A percentile compares a stretch with the other conserved stretches of the same genome.
phyloP scores from a whole-genome alignment of 2,888 invertebrate species.

The Drosophila trichaetosa region DNA sequence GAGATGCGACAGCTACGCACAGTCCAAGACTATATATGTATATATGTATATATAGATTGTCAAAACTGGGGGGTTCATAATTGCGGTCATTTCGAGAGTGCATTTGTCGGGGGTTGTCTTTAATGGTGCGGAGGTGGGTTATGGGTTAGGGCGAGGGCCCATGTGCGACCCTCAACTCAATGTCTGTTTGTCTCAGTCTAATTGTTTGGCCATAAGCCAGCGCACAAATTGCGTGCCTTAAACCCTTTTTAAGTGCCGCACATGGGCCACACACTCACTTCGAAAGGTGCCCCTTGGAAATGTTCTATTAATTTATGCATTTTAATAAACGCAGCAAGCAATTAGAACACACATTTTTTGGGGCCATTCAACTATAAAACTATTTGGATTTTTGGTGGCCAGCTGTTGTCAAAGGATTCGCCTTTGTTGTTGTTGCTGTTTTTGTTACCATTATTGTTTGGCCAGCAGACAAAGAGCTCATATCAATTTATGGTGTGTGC shows the following conservation, averaged over 20 bases:
- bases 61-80: constrained; percentile 63
- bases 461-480: constrained; percentile 63
- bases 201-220: constrained; percentile 64
- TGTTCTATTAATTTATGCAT: constrained; percentile 81
- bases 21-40: constrained; percentile 16
- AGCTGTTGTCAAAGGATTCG: constrained; percentile 76
- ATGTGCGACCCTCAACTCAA: constrained; percentile 7
- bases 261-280: constrained; percentile 39
- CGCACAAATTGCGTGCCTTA: constrained; percentile 51
- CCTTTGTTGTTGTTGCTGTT: constrained; percentile 22
- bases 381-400: constrained; percentile 47
- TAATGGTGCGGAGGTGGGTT: constrained; percentile 11
- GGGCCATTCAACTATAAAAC: constrained; percentile 46
- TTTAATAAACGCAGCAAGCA: constrained; percentile 79
- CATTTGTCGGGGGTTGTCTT: constrained; percentile 62
- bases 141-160: constrained; percentile 6
- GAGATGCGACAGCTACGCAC: constrained; percentile 24
- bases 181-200: constrained; percentile 29
- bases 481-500: constrained; percentile 57
- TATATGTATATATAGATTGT: constrained; percentile 30
- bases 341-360: constrained; percentile 66
- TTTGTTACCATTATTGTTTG: constrained; percentile 41
- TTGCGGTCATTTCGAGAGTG: constrained; percentile 78
- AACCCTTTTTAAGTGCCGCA: constrained; percentile 64
- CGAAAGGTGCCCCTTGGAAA: constrained; percentile 46